Conservation (phyloP, 2,113 vertebrate genomes). For the Plestiodon gilberti region DNA sequence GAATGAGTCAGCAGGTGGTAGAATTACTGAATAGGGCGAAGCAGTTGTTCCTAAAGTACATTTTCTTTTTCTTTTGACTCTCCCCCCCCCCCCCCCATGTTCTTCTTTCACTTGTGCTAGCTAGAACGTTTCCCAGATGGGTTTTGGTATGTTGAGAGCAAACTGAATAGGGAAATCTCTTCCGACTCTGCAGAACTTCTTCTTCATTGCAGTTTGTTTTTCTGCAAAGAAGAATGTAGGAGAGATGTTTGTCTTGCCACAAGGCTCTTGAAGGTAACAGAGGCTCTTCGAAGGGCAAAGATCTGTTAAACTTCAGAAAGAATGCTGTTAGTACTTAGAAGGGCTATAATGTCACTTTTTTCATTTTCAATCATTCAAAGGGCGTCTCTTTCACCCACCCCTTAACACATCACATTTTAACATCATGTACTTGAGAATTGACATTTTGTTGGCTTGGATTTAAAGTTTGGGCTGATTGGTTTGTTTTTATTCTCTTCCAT, state of each 20-base stretch:
- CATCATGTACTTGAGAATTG: neutral
- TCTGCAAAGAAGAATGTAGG: neutral
- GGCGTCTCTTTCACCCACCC: neutral
- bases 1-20: slow-evolving; percentile 24
- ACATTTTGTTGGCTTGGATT: neutral
- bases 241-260: slow-evolving; percentile 10
- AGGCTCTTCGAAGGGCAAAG: neutral
- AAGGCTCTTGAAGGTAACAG: neutral
- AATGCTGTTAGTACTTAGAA: neutral
- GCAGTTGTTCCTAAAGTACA: neutral
- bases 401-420: neutral
- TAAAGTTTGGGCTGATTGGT: slow-evolving; percentile 4
- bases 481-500: neutral
- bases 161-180: neutral
- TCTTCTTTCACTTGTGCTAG: neutral
- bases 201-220: neutral
- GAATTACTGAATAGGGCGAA: slow-evolving; percentile 10
- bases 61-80: neutral
- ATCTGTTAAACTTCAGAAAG: neutral
- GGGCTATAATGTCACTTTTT: neutral
- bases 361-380: neutral
- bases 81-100: neutral
- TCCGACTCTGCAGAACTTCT: neutral
- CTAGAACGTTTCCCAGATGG: neutral
- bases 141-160: neutral